Evolutionary conservation across 1,140 invertebrate genomes (phyloP).

Genomic region (Bradynema listronoti): DNA sequence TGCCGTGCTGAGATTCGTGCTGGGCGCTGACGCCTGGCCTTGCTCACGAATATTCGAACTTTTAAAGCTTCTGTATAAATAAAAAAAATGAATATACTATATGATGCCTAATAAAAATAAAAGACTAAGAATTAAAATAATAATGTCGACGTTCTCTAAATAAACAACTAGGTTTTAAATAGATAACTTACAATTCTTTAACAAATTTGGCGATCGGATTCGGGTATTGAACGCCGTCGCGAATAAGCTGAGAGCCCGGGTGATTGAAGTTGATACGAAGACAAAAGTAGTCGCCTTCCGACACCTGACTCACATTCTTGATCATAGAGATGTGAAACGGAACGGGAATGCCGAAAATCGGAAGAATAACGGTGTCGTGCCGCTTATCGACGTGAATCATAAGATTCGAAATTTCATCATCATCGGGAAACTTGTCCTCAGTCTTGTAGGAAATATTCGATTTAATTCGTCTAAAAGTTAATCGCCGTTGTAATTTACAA

Average conservation of each 20-base stretch:
- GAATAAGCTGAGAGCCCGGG: constrained; percentile 82
- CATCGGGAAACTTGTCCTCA: constrained; percentile 84
- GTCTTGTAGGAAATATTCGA: constrained; percentile 91
- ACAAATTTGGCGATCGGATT: constrained; percentile 91
- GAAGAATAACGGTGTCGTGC: constrained; percentile 67
- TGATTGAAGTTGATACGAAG: constrained; percentile 97
- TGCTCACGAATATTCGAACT: constrained; percentile 95
- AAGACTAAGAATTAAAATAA: too few species aligned
- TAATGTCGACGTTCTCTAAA: too few species aligned
- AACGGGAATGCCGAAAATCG: constrained; percentile 86
- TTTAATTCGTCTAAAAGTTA: constrained; percentile 65
- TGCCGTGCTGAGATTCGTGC: constrained; percentile 88
- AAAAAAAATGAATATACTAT: constrained; percentile 2
- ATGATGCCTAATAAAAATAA: not conserved
- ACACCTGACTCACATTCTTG: constrained; percentile 63
- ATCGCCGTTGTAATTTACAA: not conserved
- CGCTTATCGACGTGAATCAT: constrained; percentile 82
- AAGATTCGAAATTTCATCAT: constrained; percentile 82
- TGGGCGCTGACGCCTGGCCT: constrained; percentile 86
- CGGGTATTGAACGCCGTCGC: constrained; percentile 79
- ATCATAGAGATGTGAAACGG: constrained; percentile 98
- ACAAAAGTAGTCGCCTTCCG: constrained; percentile 95
- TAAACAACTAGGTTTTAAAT: too few species aligned
- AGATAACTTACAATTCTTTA: constrained; percentile 81
- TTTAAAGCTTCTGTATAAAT: constrained; percentile 76